Evolutionary conservation across 1,140 invertebrate genomes (phyloP).

Genomic region (Euura saliciscinereae): DNA sequence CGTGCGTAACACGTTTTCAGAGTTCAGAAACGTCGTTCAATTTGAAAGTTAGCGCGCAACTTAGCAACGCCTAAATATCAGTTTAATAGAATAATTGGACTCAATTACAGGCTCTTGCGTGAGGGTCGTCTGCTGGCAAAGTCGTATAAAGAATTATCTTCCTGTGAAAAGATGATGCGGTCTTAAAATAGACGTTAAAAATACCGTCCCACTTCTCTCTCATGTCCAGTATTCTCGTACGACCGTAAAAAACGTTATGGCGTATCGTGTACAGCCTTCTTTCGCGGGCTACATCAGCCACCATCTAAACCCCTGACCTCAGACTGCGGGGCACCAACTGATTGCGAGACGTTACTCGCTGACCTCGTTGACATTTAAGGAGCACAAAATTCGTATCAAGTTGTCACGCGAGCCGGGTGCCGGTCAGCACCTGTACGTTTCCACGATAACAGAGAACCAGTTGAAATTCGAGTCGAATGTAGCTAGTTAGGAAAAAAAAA

Average conservation of each 20-base stretch:
- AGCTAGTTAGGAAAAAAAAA: not conserved
- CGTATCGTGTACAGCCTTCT: no score
- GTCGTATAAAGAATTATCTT: not conserved
- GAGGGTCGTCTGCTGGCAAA: not conserved
- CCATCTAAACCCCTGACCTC: no score
- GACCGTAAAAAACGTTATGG: no score
- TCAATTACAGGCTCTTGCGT: constrained; percentile 24
- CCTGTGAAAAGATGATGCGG: not conserved
- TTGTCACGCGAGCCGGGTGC: constrained; percentile 25
- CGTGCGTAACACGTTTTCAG: no score
- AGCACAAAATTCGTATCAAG: constrained; percentile 20
- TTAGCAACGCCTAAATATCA: constrained; percentile 29
- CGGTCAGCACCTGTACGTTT: not conserved
- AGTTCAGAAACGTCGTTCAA: not conserved
- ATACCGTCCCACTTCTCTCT: no score
- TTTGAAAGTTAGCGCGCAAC: constrained; percentile 2
- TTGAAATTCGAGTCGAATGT: not conserved
- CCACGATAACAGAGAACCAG: not conserved
- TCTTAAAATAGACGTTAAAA: not conserved
- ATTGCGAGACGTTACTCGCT: not conserved
- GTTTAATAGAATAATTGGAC: constrained; percentile 36
- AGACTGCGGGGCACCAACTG: no score
- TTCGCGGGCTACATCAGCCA: no score
- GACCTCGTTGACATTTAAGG: not conserved
- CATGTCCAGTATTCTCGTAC: no score